Base-by-base conservation (phyloP, 2,797 vertebrate genomes). In the Paratrypauchen microcephalus region DNA sequence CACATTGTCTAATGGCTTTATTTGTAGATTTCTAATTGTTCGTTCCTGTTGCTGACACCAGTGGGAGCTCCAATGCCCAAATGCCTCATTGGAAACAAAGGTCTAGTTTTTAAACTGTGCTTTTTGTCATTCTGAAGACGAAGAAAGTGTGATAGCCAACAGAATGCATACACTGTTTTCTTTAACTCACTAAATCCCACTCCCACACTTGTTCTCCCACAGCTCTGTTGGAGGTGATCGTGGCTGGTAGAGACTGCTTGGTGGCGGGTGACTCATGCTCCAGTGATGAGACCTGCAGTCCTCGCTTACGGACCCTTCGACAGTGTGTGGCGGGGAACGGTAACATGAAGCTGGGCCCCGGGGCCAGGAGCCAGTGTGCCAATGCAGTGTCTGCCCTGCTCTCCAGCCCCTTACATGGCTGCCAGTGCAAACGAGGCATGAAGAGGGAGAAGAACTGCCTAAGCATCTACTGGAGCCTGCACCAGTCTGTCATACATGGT, bases 391-490 rank as follows among this genome's bases (percentile, higher is more conserved):
- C 90, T 0, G 96, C 96, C 0, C 92, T 98, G 2, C 91, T 96
- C 58, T 94, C 96, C 84, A 97, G 95, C 83, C 95, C 96, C 11
- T 88, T 98, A 9, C 94, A 95, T 0, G 95, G 95, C 77, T 98
- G 96, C 89, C 95, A 96, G 75, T 98, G 96, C 78, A 95, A 95
- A 76, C 77, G 96, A 1, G 96, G 96, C 75, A 97, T 97, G 96
- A 98, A 96, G 75, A 96, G 92, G 79, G 96, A 98, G 82, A 98
- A 97, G 81, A 96, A 96, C 88, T 98, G 96, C 74, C 80, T 98
- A 13, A 96, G 95, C 0, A 97, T 98, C 87, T 98, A 97, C 91
- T 98, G 96, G 96, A 97, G 95, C 86, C 94, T 97, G 65, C 95
- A 96, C 77, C 95, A 97, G 83, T 96, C 95, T 0, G 78, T 96